Conservation (phyloP, 2,113 vertebrate genomes). For the Hippopotamus amphibius region DNA sequence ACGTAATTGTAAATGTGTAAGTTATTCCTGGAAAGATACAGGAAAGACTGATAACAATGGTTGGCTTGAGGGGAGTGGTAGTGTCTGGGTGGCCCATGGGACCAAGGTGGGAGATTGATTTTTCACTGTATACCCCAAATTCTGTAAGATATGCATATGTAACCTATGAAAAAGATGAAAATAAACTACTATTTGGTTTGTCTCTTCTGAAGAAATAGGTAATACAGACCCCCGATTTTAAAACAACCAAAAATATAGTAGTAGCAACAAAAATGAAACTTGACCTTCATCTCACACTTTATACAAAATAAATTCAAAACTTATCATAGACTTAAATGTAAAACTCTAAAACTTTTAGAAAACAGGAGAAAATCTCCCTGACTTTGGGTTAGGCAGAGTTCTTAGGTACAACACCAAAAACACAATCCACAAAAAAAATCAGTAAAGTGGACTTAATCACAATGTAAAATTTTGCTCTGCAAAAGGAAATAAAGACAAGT, state of each 20-base stretch:
- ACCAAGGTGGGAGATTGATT: neutral
- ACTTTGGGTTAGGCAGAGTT: neutral
- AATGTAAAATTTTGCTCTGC: slow-evolving; percentile 23
- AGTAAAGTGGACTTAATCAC: neutral
- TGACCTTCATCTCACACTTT: neutral
- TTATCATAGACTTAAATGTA: neutral
- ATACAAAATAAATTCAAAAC: neutral
- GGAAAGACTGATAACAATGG: neutral
- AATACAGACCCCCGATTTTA: neutral
- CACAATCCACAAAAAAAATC: neutral
- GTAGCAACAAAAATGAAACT: neutral
- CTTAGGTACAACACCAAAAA: neutral
- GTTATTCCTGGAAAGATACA: neutral
- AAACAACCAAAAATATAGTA: neutral
- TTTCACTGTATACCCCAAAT: neutral
- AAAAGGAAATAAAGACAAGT: neutral
- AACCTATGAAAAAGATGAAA: neutral
- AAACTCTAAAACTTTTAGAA: neutral
- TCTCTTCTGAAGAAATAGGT: neutral
- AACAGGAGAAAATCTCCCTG: neutral
- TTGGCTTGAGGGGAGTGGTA: neutral
- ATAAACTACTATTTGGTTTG: neutral
- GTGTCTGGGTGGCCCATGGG: neutral
- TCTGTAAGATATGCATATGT: neutral
- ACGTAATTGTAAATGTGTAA: neutral